Evolutionary conservation across 2,888 invertebrate species (phyloP).

Genomic region (Drosophila glabriapex): DNA sequence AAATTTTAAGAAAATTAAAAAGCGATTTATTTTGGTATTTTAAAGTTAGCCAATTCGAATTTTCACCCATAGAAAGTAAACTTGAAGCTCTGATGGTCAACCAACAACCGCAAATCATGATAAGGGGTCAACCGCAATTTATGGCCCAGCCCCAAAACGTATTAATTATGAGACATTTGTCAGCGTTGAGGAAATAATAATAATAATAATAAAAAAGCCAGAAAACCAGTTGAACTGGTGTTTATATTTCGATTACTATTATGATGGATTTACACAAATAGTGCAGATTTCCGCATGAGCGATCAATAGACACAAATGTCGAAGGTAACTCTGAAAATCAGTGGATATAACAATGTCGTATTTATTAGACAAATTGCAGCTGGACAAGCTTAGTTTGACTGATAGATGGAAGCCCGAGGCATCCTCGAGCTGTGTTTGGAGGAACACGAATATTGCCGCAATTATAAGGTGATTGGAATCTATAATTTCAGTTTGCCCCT

Average conservation of each 20-base stretch:
- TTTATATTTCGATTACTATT: constrained; percentile 17
- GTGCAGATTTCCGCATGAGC: constrained; percentile 48
- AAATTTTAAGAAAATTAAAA: constrained; percentile 39
- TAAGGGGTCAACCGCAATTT: constrained; percentile 45
- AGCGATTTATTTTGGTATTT: constrained; percentile 35
- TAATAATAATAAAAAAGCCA: constrained; percentile 13
- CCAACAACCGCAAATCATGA: constrained; percentile 23
- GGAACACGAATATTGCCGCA: constrained; percentile 47
- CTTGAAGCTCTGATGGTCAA: constrained; percentile 19
- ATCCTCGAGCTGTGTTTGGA: constrained; percentile 7
- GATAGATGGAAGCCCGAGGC: constrained; percentile 45
- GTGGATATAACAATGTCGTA: constrained; percentile 44
- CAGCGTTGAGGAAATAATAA: neutral
- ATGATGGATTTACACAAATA: constrained; percentile 36
- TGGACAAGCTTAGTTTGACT: constrained; percentile 36
- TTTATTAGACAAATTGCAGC: constrained; percentile 39
- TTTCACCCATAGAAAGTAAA: constrained; percentile 64
- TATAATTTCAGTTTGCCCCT: constrained; percentile 46
- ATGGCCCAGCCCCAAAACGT: constrained; percentile 48
- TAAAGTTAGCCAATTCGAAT: constrained; percentile 21
- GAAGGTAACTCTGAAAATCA: constrained; percentile 44
- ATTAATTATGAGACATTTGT: constrained; percentile 51
- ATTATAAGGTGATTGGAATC: constrained; percentile 59
- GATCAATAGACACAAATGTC: constrained; percentile 18
- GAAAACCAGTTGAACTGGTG: constrained; percentile 52